Percentiles rank a stretch among this genome's conserved stretches.
Evolutionary conservation across 2,797 vertebrate genomes (phyloP).

Genomic region (Oryzias sinensis): DNA sequence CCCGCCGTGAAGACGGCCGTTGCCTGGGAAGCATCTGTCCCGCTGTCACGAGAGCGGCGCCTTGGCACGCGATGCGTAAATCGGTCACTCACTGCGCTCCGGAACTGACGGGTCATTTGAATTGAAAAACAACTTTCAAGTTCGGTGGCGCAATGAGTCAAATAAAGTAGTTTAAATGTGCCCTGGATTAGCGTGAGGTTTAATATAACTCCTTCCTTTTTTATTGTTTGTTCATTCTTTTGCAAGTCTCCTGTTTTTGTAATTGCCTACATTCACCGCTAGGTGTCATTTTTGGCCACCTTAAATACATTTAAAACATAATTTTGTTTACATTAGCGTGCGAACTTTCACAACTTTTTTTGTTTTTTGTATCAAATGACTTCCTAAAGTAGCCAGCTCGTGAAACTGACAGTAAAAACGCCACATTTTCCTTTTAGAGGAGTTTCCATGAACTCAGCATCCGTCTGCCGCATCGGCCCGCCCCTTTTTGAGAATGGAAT

Average conservation of each 20-base stretch:
- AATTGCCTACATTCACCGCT: slow-evolving; percentile 28
- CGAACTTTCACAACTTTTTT: background rate
- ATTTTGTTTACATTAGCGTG: background rate
- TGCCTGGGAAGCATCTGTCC: slow-evolving; percentile 77
- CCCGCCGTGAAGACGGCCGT: slow-evolving; percentile 68
- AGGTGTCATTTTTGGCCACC: slow-evolving; percentile 42
- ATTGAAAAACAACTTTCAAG: too few species aligned
- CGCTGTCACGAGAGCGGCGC: slow-evolving; percentile 69
- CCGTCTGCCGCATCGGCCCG: slow-evolving; percentile 10
- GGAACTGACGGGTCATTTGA: background rate
- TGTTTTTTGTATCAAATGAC: too few species aligned
- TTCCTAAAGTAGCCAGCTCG: too few species aligned
- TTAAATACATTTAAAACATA: background rate
- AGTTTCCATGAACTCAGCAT: slow-evolving; percentile 23
- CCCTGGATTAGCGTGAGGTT: too few species aligned
- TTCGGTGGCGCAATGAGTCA: too few species aligned
- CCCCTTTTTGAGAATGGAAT: slow-evolving; percentile 57
- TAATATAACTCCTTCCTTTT: too few species aligned
- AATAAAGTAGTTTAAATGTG: background rate
- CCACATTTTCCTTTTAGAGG: too few species aligned
- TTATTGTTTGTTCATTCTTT: background rate
- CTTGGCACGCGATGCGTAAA: slow-evolving; percentile 76
- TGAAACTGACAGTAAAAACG: too few species aligned
- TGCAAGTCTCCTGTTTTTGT: slow-evolving; percentile 30
- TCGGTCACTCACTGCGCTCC: slow-evolving; percentile 65